Evolutionary conservation across 1,140 invertebrate genomes (phyloP).

Genomic region (Leptinotarsa texana): DNA sequence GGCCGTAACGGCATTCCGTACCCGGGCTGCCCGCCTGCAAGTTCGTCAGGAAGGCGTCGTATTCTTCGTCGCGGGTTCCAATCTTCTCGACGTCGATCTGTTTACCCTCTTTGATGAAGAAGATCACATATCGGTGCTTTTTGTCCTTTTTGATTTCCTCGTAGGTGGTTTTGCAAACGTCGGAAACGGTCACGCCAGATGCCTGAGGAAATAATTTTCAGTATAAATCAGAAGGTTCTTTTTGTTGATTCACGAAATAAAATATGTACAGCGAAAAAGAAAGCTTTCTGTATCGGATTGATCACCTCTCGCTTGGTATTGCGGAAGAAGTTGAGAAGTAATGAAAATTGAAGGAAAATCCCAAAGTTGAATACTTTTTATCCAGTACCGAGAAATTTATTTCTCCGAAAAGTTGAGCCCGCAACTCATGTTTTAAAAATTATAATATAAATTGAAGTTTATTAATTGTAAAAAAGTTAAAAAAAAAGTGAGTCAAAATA

Average conservation of each 20-base stretch:
- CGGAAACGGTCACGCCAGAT: constrained; percentile 93
- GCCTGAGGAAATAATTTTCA: constrained; percentile 67
- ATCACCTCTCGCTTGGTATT: too few relatives aligned
- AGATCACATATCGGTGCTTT: constrained; percentile 94
- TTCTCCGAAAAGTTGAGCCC: too few relatives aligned
- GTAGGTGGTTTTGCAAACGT: constrained; percentile 92
- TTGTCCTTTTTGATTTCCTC: constrained; percentile 97
- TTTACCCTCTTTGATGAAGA: constrained; percentile 92
- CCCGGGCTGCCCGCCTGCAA: constrained; percentile 85
- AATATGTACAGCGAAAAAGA: constrained; percentile 6
- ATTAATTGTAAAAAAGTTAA: too few relatives aligned
- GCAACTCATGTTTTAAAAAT: too few relatives aligned
- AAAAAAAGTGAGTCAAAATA: too few relatives aligned
- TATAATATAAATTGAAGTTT: too few relatives aligned
- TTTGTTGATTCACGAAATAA: constrained; percentile 19
- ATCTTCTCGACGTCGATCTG: constrained; percentile 91
- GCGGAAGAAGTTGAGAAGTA: too few relatives aligned
- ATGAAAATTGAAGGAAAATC: too few relatives aligned
- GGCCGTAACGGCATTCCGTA: constrained; percentile 86
- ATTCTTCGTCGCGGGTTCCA: constrained; percentile 82
- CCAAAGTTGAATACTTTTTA: too few relatives aligned
- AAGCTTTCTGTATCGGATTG: neutral
- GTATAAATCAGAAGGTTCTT: neutral
- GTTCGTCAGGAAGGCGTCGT: constrained; percentile 88
- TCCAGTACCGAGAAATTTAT: too few relatives aligned